These are phyloP conservation scores for Amphipoea oculea DNA, from an alignment of 2,888 invertebrate genomes.

Conservation along the genomic window DNA sequence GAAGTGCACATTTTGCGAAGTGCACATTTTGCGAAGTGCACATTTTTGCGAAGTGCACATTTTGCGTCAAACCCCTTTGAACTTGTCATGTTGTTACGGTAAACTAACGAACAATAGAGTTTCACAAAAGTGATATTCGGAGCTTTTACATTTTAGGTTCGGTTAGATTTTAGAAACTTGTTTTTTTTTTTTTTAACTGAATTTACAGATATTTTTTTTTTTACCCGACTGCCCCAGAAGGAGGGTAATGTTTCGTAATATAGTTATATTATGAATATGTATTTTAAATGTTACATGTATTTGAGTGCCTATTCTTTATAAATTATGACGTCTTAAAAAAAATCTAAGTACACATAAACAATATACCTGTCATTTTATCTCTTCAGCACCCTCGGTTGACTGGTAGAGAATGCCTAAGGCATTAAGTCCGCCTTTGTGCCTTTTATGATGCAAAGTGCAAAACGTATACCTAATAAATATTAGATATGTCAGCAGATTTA, in stretches of 20 bases:
- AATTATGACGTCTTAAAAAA: background rate
- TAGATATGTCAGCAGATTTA: background rate
- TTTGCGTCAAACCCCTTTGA: no score
- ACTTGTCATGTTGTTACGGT: background rate
- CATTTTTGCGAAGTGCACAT: no score
- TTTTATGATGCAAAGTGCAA: background rate
- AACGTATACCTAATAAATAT: background rate
- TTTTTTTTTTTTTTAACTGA: background rate
- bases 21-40: no score
- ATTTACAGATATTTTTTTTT: background rate
- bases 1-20: no score
- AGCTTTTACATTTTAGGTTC: no score
- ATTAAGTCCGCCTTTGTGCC: background rate
- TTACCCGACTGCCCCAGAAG: background rate
- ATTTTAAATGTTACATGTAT: background rate
- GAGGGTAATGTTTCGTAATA: background rate
- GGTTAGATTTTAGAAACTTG: background rate
- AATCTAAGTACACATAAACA: background rate
- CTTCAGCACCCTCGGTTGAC: background rate
- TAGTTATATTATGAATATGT: background rate
- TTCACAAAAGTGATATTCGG: conserved; percentile 7
- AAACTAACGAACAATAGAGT: background rate
- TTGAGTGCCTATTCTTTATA: background rate
- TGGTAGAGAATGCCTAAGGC: background rate
- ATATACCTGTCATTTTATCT: background rate